phyloP scores from a whole-genome alignment of 2,888 invertebrate species.

The Volucella inanis region DNA sequence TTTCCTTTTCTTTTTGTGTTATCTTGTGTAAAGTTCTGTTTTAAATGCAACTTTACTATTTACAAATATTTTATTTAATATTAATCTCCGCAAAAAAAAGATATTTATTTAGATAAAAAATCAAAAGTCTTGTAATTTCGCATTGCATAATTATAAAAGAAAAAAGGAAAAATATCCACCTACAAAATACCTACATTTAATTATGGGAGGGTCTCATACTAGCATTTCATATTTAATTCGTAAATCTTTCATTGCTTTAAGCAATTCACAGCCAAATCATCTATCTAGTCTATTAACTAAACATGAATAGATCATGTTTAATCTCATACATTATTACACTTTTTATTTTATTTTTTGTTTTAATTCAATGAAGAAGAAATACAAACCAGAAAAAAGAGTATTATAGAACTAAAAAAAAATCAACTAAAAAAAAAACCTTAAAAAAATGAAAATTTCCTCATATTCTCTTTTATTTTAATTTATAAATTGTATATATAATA shows the following conservation, averaged over 20 bases:
- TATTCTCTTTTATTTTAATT: too few species aligned
- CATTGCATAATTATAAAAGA: conserved; percentile 21
- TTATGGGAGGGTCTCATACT: conserved; percentile 53
- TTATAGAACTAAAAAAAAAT: background rate
- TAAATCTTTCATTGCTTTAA: conserved; percentile 58
- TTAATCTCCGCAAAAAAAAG: conserved; percentile 22
- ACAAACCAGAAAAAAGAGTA: background rate
- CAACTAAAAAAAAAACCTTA: background rate
- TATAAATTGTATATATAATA: too few species aligned
- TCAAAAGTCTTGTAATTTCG: conserved; percentile 46
- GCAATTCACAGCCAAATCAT: conserved; percentile 70
- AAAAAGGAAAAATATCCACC: conserved; percentile 31
- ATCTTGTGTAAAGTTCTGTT: conserved; percentile 32
- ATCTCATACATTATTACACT: conserved; percentile 27
- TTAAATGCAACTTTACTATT: conserved; percentile 43
- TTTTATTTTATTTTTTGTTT: conserved; percentile 10
- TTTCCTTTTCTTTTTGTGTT: conserved; percentile 9
- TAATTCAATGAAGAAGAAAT: conserved; percentile 6
- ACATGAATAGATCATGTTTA: conserved; percentile 46
- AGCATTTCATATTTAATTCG: conserved; percentile 43
- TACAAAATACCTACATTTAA: conserved; percentile 30
- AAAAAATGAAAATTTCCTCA: background rate
- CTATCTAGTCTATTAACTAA: conserved; percentile 63
- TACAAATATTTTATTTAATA: conserved; percentile 26
- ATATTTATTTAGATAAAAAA: conserved; percentile 23